Base-by-base conservation (phyloP, 2,888 invertebrate genomes). In the Alentia gelatinosa region DNA sequence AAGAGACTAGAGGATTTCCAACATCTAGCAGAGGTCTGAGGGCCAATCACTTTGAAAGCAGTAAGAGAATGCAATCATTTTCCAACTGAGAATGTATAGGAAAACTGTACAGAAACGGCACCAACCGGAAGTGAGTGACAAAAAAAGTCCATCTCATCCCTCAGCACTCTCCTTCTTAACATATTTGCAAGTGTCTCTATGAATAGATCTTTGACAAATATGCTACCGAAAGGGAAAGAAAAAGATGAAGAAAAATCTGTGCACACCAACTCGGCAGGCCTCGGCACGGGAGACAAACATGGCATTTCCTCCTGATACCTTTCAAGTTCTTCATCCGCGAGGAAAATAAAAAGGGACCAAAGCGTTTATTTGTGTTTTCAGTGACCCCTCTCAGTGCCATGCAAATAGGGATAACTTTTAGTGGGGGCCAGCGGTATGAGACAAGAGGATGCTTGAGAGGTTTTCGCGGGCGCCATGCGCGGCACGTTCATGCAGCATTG, bases 121-220 rank as follows among this genome's bases (percentile, higher is more conserved):
- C 0, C 68, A 68, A 68, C 68, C 68, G 68, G 68, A 68, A 68
- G 68, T 68, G 12, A 68, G n/a, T 68, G n/a, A 1, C 33, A 30
- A 30, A 26, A 68, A 68, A 30, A 68, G 33, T 4, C 30, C 26
- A 5, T 68, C 33, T 68, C 68, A 19, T 9, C 68, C 68, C 30
- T 26, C 68, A 3, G 12, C 23, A 19, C 68, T 68, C 3, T 30
- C 15, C 68, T 68, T 68, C 68, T 68, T 26, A 26, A 68, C 30
- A 68, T 68, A 68, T 79, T 35, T 79, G 37, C 79, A 79, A 79
- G 79, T 79, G 79, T 37, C 79, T 79, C 79, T 39, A 35, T 37
- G 39, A 39, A 79, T 37, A 79, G 79, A 79, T 79, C 79, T 23
- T 79, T 79, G 12, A 15, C 79, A 79, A 79, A 79, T 79, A 79